Evolutionary conservation across 1,140 invertebrate species (phyloP), one percentile per base, ranked within the genome.

Genomic region (Hyles euphorbiae): DNA sequence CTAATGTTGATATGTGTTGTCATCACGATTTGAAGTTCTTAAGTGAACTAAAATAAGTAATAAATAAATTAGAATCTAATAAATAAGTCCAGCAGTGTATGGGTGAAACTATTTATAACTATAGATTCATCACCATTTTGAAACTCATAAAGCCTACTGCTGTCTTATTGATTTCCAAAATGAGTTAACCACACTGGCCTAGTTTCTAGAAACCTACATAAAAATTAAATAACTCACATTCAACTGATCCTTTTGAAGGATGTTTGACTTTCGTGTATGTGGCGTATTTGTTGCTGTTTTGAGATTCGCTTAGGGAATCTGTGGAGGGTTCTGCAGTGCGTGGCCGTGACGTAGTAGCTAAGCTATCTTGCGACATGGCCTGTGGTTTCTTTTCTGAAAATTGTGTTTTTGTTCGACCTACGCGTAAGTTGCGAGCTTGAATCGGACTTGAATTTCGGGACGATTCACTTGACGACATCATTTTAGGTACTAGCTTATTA

Each of bases 201-300:
- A 22, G n/a, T 48, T 48, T 8, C 7, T 22, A 48, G n/a, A n/a
- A 8, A 5, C 36, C 36, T 40, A 40, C 5, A 40, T 40, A 40
- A 40, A 5, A 5, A 5, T 40, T 40, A 34, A 10, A 9, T 8
- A 62, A 83, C 80, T 84, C 65, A 87, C 81, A 70, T 69, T 84
- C 78, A 36, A 70, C 54, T 8, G 74, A 73, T 56, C 74, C 79
- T 34, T 76, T 74, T 11, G 55, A 62, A 2, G 70, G 65, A 44
- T 78, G 80, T 58, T 74, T 83, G 2, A 64, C 60, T 53, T 85
- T 86, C 0, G 83, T 88, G 55, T 85, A 88, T 0, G 85, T 88
- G 1, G 77, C 85, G 45, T 86, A 88, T 59, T 77, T 85, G 58
- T 85, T 86, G 57, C 72, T 83, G 9, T 69, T 76, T 34, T 80